Percentiles rank a stretch among this genome's conserved stretches.
phyloP scores from a whole-genome alignment of 2,888 invertebrate genomes.

The Oscheius onirici region DNA sequence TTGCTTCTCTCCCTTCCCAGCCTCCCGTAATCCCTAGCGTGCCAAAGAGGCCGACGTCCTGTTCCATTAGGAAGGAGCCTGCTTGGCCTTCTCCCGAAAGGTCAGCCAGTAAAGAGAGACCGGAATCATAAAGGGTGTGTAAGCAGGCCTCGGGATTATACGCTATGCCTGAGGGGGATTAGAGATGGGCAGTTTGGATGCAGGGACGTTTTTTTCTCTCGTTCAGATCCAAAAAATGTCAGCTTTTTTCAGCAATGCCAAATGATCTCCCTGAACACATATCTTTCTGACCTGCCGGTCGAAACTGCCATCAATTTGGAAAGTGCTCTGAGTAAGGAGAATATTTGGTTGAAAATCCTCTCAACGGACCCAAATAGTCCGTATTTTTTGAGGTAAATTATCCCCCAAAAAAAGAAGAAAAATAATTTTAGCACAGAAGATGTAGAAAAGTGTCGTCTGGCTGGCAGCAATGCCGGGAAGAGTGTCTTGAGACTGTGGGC shows the following conservation, averaged over 20 bases:
- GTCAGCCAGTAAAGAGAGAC: not conserved
- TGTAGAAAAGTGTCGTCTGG: constrained; percentile 39
- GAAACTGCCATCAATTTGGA: constrained; percentile 49
- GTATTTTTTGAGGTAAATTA: constrained; percentile 57
- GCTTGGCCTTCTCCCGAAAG: not conserved
- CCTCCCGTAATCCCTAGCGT: not conserved
- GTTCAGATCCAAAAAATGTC: not conserved
- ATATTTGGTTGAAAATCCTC: constrained; percentile 62
- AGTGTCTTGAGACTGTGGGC: constrained; percentile 70
- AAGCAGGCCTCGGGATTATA: not conserved
- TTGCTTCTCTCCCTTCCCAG: not conserved
- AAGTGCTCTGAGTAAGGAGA: constrained; percentile 45
- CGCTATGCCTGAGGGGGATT: not conserved
- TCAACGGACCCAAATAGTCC: constrained; percentile 52
- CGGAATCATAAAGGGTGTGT: not conserved
- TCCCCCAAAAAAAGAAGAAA: not conserved
- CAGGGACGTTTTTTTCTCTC: not conserved
- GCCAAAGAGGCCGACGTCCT: not conserved
- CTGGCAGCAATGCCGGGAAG: constrained; percentile 62
- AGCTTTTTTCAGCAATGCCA: not conserved
- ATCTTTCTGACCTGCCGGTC: constrained; percentile 61
- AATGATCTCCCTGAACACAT: constrained; percentile 50
- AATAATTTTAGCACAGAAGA: constrained; percentile 51
- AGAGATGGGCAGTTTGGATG: not conserved
- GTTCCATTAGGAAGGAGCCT: constrained; percentile 5